Evolutionary conservation across 1,140 invertebrate species (phyloP).

Genomic region (Bombus confusus): DNA sequence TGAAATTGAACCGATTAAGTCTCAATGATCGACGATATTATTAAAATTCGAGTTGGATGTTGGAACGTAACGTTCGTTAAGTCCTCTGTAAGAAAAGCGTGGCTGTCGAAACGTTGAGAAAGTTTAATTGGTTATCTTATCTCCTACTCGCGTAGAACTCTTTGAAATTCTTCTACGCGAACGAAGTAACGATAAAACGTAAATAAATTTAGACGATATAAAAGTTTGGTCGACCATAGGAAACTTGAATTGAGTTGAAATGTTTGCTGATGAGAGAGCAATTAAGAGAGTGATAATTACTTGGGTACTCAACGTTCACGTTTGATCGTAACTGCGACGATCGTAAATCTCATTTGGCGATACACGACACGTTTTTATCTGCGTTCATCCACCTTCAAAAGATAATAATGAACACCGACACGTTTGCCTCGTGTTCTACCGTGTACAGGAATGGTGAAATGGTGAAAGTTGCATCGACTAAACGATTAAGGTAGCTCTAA

Average conservation of each 20-base stretch:
- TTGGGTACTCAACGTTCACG: background rate
- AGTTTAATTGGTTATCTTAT: too few relatives aligned
- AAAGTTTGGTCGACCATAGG: too few relatives aligned
- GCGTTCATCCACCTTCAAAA: background rate
- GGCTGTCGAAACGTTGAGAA: too few relatives aligned
- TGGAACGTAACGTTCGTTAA: background rate
- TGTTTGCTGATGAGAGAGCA: background rate
- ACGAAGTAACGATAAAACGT: too few relatives aligned
- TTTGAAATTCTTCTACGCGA: too few relatives aligned
- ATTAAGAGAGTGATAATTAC: background rate
- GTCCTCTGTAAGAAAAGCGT: too few relatives aligned
- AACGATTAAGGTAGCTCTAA: background rate
- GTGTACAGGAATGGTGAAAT: too few relatives aligned
- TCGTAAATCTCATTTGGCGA: conserved; percentile 24
- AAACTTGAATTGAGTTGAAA: too few relatives aligned
- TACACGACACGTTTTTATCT: conserved; percentile 28
- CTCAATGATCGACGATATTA: background rate
- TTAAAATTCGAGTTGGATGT: background rate
- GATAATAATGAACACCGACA: conserved; percentile 1
- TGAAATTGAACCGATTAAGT: background rate
- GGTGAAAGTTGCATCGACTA: background rate
- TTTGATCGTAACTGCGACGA: conserved; percentile 2
- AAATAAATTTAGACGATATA: too few relatives aligned
- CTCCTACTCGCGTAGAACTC: too few relatives aligned
- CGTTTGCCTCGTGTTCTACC: background rate